Evolutionary conservation across 1,140 invertebrate species (phyloP), one percentile per base, ranked within the genome.

Genomic region (Solenopsis invicta): DNA sequence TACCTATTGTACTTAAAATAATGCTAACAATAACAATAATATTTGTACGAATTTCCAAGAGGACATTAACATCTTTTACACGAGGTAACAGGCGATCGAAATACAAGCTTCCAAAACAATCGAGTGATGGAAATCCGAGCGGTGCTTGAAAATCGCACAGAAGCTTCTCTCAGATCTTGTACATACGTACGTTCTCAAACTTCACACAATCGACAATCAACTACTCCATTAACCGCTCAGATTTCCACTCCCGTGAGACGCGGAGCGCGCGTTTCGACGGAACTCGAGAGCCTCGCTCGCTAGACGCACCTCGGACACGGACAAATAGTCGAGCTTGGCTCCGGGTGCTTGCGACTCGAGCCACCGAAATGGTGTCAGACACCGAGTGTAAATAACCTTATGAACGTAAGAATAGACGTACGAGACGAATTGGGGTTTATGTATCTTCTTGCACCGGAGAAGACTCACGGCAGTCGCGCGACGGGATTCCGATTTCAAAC

Each of bases 351-450:
- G 52, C 62, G 56, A 41, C 59, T 75, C 72, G 69, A 75, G 89
- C 77, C 80, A 91, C 78, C 77, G 89, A 88, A 91, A 91, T 81
- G 90, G 88, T 91, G 90, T 91, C 90, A 91, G 90, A 85, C 85
- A 84, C 81, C n/a, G 86, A 66, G 74, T 91, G 88, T 88, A 91
- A 91, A 91, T 91, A 91, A 91, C 90, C 90, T 90, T 91, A 89
- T 91, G 89, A 86, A 91, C 72, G 88, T 87, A 91, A 91, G 85
- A 91, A 91, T 91, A 91, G 90, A 91, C 41, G 69, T 91, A 87
- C 69, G 59, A 88, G 87, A 87, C 89, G 85, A 91, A 89, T 91
- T 77, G 62, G 72, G 89, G 86, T 88, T 91, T 91, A 81, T 86
- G 75, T 87, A 75, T 89, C 69, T 85, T 77, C 62, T 78, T 45